Evolutionary conservation across 2,797 vertebrate species (phyloP), one percentile per base, ranked within the genome.

Genomic region (Merluccius polli): DNA sequence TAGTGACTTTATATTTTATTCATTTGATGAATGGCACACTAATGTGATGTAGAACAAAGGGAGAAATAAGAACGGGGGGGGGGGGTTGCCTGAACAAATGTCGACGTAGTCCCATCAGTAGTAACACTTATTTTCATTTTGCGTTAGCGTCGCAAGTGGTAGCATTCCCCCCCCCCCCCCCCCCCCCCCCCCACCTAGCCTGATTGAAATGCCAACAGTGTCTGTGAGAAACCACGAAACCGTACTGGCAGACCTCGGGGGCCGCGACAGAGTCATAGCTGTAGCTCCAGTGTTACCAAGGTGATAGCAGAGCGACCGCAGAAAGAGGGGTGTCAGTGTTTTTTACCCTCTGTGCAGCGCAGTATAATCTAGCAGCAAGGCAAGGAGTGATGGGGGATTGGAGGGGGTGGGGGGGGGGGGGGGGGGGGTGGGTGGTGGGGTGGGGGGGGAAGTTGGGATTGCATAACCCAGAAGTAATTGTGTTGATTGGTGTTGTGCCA

Each of bases 201-300:
- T 90, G 84, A 92, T 92, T 93, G 86, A 91, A 84, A 93, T 92
- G 87, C 92, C 41, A 71, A 36, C 48, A 72, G 74, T 79, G 74
- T 92, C 82, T 82, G 84, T 85, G 87, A 88, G 87, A 92, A 89
- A 86, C 85, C 84, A 75, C 3, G 52, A 77, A 82, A 75, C 83
- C 78, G 21, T 70, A 74, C 76, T 35, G 52, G 21, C 69, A 52
- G 18, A 85, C 36, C 63, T n/a, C 0, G 29, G 73, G 74, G 82
- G 85, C 89, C 83, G 83, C 84, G 86, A 82, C 87, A 85, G 77
- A 73, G 77, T 81, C 82, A 79, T 79, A 81, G 83, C 79, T 70
- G 77, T 74, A 76, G 81, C 16, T 86, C 91, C 76, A 88, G 81
- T 16, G 86, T 92, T 77, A 87, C 91, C 90, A 89, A 82, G 90